Evolutionary conservation across 2,888 invertebrate genomes (phyloP), one percentile per base, ranked within the genome.

Genomic region (Chymomyza amoena): DNA sequence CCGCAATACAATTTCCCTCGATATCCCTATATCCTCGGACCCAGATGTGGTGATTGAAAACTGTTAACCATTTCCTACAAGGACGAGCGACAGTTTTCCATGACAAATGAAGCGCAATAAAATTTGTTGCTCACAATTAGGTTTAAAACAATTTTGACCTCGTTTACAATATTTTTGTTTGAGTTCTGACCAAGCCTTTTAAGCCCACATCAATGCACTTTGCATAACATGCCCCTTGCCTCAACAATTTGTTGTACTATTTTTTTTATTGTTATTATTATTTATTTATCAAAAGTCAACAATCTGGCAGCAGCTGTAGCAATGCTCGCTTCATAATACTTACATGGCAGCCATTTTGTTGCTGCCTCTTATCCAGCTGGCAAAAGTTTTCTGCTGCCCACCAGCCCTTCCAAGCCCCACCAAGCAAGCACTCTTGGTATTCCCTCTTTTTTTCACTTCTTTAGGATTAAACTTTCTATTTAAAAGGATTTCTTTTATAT

Each of bases 401-500:
- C 1, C 32, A 6, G 32, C 9, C 32, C 1, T 32, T 32, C 9
- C 5, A 45, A 61, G n/a, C 20, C 6, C 32, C 20, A 16, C 18
- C 39, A 36, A 15, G 61, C 36, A 39, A 61, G 39, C 13, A 39
- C 16, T 57, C 18, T 64, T 32, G 28, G 28, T 9, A 25, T 32
- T 20, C 6, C 45, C 50, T 50, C 57, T 64, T 10, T 20, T 54
- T 32, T 54, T 61, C 25, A 50, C 62, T 62, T 45, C 50, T 39
- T 39, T 76, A 68, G 86, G 81, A 76, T 83, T 84, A 81, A 84
- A 87, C 69, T 88, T 88, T 78, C 76, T 74, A 77, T 88, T 86
- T 86, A 86, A 84, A 86, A 76, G 84, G 84, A 84, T 86, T 84
- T 88, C 81, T 79, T 88, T 77, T 81, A 72, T 84, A 81, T 84